Evolutionary conservation across 2,888 invertebrate genomes (phyloP), one percentile per base, ranked within the genome.

Genomic region (Xylophagus ater): DNA sequence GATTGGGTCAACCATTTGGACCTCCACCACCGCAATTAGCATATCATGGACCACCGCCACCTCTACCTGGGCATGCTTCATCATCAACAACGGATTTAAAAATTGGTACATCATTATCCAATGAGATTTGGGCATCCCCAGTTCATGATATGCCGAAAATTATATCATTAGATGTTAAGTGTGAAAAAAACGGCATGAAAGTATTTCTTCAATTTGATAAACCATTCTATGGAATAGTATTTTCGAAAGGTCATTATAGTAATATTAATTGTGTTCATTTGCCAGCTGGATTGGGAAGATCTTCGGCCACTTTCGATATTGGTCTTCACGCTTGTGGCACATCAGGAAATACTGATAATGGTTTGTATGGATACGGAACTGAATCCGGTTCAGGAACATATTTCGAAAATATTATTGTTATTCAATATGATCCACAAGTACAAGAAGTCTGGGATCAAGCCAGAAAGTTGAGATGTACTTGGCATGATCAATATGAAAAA

Each of bases 381-480:
- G 85, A 87, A 41, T 81, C 86, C 1, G 88, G 89, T 0, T 86
- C 87, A 2, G 92, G 92, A 5, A 89, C 89, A 2, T 92, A 83
- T 62, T 90, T 92, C 52, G 92, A 92, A 67, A 92, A 92, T 54
- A 89, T 89, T 34, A 86, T 92, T 51, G 89, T 92, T 12, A 80
- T 92, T 42, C 92, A 90, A 57, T 92, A 90, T 55, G 92, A 92
- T 63, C 87, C 87, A 3, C 83, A 85, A 67, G 89, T 92, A 1
- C 90, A 92, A 65, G 92, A 92, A 67, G 88, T 89, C 2, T 92
- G 92, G 92, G 92, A 92, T 68, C 89, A 90, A 62, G 92, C 92
- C 1, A 71, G 92, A 37, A 90, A 90, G 59, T 60, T 92, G 17
- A 74, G 92, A 10, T 92, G 92, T 65, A 90, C 90, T 1, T 93